A percentile compares a stretch with the other conserved stretches of the same genome.
Evolutionary conservation across 2,113 vertebrate genomes (phyloP).

Genomic region (Albula goreensis): DNA sequence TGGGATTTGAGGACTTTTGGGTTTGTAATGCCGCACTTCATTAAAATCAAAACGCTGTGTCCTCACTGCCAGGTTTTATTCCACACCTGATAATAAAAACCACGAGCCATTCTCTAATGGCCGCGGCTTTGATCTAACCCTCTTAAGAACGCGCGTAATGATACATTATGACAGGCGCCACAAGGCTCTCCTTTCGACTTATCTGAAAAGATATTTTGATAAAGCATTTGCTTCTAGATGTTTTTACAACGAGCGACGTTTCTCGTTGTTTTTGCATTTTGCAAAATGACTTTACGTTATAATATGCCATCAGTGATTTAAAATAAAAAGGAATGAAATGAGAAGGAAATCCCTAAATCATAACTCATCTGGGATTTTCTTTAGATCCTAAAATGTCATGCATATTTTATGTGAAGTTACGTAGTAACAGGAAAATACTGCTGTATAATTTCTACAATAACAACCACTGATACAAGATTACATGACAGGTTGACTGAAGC

Average conservation of each 20-base stretch:
- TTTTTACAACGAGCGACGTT: too few species aligned
- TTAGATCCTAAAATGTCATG: too few species aligned
- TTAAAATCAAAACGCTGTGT: constrained; percentile 38
- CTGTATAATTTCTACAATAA: not conserved
- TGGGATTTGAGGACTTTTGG: not conserved
- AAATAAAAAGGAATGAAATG: too few species aligned
- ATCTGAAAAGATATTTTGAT: constrained; percentile 15
- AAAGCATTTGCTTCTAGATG: not conserved
- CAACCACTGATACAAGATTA: not conserved
- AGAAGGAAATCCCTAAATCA: too few species aligned
- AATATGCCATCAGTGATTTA: too few species aligned
- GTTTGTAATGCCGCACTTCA: constrained; percentile 42
- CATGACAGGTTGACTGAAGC: not conserved
- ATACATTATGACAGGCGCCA: constrained; percentile 39
- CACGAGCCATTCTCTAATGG: constrained; percentile 15
- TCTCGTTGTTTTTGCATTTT: too few species aligned
- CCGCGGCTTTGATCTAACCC: constrained; percentile 43
- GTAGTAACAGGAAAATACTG: not conserved
- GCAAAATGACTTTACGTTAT: too few species aligned
- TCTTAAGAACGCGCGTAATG: constrained; percentile 30
- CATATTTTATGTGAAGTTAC: not conserved
- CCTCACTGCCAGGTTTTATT: constrained; percentile 51
- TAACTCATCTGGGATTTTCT: too few species aligned
- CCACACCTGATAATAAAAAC: constrained; percentile 57
- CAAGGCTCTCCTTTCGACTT: constrained; percentile 5